Evolutionary conservation across 1,140 invertebrate species (phyloP), one percentile per base, ranked within the genome.

Genomic region (Drosophila malerkotliana): DNA sequence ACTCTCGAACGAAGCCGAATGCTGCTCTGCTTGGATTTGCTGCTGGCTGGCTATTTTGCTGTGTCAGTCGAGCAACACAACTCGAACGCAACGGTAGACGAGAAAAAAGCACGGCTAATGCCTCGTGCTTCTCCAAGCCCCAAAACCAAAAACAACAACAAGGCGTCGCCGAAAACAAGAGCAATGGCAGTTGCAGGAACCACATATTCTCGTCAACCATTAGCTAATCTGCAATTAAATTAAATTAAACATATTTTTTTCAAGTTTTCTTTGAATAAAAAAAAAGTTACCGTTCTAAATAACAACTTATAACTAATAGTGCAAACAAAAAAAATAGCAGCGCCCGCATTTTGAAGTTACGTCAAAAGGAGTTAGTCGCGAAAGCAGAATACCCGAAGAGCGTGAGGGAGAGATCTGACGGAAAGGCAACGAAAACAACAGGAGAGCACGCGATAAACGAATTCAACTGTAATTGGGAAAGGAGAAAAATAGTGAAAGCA

Each of bases 21-120:
- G 14, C 15, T 14, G 39, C 39, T 41, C 39, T 41, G 39, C 39
- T 41, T 41, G n/a, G 4, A n/a, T 41, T 41, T 41, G 39, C 39
- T 32, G 37, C 44, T 47, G 55, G 24, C 12, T 14, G 10, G 41
- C 26, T 51, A 24, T 48, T 67, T 58, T 15, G 14, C 37, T 44
- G 44, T 47, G 66, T 77, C 59, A 83, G 75, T 84, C 80, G 72
- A 84, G 76, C 72, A 64, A 79, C 66, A 80, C 66, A 84, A 84
- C 75, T 83, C 80, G 62, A 79, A 83, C 72, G 61, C 48, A 79
- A 69, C 80, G 80, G 66, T 62, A 76, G 76, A 58, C 63, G 51
- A 62, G 49, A 52, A 12, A 24, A 14, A n/a, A 54, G 7, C 37
- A 44, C 41, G 18, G 18, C 44, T 8, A 24, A 44, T 2, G 41